Conservation (phyloP, 2,888 invertebrate species). For the Hypomecis punctinalis region DNA sequence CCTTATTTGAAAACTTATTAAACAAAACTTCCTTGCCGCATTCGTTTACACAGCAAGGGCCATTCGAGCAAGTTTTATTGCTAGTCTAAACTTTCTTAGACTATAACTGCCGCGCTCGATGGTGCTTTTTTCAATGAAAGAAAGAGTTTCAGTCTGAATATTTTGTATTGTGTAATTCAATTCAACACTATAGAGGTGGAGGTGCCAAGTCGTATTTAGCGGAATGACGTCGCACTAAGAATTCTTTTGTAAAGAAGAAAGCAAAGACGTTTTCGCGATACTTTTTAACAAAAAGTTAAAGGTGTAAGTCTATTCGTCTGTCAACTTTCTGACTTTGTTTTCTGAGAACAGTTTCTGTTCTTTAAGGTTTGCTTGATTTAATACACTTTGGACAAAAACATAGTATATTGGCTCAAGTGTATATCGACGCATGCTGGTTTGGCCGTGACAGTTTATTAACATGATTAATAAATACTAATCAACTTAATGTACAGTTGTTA, state of each 20-base stretch:
- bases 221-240: constrained; percentile 8
- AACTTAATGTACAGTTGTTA: no score
- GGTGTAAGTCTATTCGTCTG: no score
- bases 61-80: constrained; percentile 7
- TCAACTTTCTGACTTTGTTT: no score
- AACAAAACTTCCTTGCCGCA: background rate
- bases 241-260: constrained; percentile 2
- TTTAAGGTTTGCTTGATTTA: no score
- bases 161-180: constrained; percentile 18
- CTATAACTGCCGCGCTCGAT: background rate
- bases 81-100: constrained; percentile 1
- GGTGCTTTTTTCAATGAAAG: constrained; percentile 5
- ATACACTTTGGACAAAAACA: no score
- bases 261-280: background rate
- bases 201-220: constrained; percentile 11
- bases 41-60: background rate
- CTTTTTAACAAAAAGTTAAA: background rate
- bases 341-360: no score
- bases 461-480: no score
- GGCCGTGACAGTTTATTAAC: no score
- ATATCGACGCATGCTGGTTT: no score
- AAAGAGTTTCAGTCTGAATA: constrained; percentile 7
- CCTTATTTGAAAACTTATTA: no score
- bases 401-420: no score
- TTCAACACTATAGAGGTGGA: constrained; percentile 16